phyloP scores from a whole-genome alignment of 53 echinoderm and acorn worm species.

The Holothuria scabra region DNA sequence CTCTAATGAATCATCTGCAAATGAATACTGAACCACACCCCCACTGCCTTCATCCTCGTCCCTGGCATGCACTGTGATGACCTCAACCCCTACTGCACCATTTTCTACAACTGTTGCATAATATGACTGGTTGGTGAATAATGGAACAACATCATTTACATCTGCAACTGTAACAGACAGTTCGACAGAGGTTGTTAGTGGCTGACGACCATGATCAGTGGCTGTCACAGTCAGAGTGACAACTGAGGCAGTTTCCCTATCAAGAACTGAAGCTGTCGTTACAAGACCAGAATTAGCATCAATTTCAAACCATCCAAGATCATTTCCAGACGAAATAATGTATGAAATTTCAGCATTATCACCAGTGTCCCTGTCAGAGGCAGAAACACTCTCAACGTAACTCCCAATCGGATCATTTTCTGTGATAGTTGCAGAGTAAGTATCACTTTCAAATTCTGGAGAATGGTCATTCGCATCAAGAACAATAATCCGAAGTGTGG shows the following conservation, averaged over 20 bases:
- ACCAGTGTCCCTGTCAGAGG: constrained; percentile 80
- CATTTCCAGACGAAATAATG: constrained; percentile 76
- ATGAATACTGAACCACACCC: constrained; percentile 70
- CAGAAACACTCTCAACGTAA: constrained; percentile 82
- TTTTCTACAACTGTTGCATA: constrained; percentile 82
- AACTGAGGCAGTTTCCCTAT: constrained; percentile 72
- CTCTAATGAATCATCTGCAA: constrained; percentile 57
- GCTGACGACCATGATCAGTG: constrained; percentile 74
- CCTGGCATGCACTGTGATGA: constrained; percentile 64
- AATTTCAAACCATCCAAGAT: constrained; percentile 81
- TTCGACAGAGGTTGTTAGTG: constrained; percentile 54
- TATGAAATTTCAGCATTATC: constrained; percentile 81
- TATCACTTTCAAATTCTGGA: constrained; percentile 64
- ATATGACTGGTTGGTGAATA: constrained; percentile 64
- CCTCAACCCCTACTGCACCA: constrained; percentile 41
- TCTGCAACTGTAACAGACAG: constrained; percentile 75
- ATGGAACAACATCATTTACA: constrained; percentile 85
- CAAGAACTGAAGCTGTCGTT: constrained; percentile 58
- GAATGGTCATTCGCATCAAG: constrained; percentile 89
- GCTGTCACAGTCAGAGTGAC: constrained; percentile 82
- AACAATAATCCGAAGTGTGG: constrained; percentile 65
- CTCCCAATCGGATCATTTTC: constrained; percentile 79
- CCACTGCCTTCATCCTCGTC: constrained; percentile 76
- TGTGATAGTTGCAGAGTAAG: constrained; percentile 67
- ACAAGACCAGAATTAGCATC: constrained; percentile 78